Conservation (phyloP, 2,888 invertebrate species). For the Scaptomyza flava region DNA sequence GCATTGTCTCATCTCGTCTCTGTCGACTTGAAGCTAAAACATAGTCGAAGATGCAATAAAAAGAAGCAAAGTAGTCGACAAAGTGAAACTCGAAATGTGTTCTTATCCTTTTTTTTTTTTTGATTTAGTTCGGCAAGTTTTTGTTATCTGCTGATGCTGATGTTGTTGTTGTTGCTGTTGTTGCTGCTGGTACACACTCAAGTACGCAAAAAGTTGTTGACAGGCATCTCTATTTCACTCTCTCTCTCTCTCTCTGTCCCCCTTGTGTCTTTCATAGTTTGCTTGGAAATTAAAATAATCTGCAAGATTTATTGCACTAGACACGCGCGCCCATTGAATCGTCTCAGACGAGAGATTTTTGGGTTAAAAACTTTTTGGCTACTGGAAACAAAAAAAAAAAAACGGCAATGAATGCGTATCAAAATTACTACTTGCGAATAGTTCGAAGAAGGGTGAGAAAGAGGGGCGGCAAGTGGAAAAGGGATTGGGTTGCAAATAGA, state of each 20-base stretch:
- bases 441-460: neutral
- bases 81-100: constrained; percentile 4
- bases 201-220: constrained; percentile 74
- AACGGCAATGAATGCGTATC: neutral
- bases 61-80: neutral
- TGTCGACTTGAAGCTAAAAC: constrained; percentile 5
- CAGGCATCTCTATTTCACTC: constrained; percentile 56
- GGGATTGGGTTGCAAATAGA: constrained; percentile 44
- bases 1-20: constrained; percentile 41
- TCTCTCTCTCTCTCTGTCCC: neutral
- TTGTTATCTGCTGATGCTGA: constrained; percentile 46
- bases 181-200: constrained; percentile 43
- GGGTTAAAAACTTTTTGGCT: constrained; percentile 1
- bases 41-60: constrained; percentile 2
- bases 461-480: neutral
- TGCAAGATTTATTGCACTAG: constrained; percentile 69
- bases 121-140: constrained; percentile 52
- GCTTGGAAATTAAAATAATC: constrained; percentile 79
- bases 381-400: neutral
- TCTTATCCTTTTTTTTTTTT: constrained; percentile 28
- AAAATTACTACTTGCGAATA: neutral
- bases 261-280: constrained; percentile 59
- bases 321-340: constrained; percentile 28
- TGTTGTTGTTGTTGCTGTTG: constrained; percentile 29
- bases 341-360: constrained; percentile 13